Evolutionary conservation across 1,140 invertebrate species (phyloP).

Genomic region (Eurosta solidaginis): DNA sequence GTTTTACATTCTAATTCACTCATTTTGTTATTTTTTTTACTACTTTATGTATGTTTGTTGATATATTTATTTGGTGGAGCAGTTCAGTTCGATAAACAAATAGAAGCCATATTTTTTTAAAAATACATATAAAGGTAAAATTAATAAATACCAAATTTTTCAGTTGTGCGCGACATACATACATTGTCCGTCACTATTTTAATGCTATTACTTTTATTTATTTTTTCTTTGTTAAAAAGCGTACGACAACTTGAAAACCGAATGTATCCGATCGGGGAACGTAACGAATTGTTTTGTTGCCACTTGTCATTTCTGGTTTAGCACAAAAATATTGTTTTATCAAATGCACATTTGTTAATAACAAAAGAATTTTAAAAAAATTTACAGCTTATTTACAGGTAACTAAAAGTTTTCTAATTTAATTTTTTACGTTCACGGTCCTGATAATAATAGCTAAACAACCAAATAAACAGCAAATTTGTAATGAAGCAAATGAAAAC

Average conservation of each 20-base stretch:
- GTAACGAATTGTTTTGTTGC: constrained; percentile 1
- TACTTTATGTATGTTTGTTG: no score
- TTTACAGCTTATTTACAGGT: background rate
- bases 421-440: background rate
- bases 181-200: background rate
- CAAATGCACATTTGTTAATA: no score
- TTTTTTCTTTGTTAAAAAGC: background rate
- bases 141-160: constrained; percentile 17
- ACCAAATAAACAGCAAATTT: no score
- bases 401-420: background rate
- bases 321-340: background rate
- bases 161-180: background rate
- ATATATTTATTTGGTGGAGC: no score
- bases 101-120: background rate
- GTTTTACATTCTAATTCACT: no score
- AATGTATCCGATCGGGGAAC: background rate
- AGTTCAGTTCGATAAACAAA: constrained; percentile 5
- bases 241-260: background rate
- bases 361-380: background rate
- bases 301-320: background rate
- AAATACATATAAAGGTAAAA: background rate
- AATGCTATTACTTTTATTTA: background rate
- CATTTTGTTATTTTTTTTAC: no score
- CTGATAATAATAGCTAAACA: no score
- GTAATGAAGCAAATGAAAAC: no score